Base-by-base conservation (phyloP, 1,140 invertebrate species). In the Muscidifurax raptorellus region DNA sequence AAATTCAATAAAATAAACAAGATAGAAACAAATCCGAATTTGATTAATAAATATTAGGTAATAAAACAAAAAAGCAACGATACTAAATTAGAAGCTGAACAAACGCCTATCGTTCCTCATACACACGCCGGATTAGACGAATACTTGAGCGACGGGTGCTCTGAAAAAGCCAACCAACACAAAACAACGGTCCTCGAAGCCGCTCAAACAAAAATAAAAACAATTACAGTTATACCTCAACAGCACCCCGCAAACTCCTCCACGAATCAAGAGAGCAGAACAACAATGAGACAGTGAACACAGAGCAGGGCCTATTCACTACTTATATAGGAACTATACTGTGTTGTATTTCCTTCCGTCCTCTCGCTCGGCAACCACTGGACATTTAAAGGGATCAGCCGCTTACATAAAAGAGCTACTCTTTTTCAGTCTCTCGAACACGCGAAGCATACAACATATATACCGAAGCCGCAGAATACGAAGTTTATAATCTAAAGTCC, bases 381-480 rank as follows among this genome's bases (percentile, higher is more conserved):
- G 78, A 13, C 32, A 71, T 80, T 80, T 69, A 80, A 80, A 80
- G 25, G 78, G 32, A 80, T 80, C 32, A 80, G 78, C 36, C 64
- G 64, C 47, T 80, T 80, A 80, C 30, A 80, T 80, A 80, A 80
- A 80, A 40, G 66, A 25, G 30, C 52, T n/a, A 18, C 47, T 18
- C 47, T 52, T 13, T 7, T 18, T n/a, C 15, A 4, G 22, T 59
- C 2, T 59, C 52, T 59, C 52, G 52, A 13, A 47, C 44, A 18
- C 12, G 10, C 44, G 13, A 47, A 15, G 4, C 15, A 47, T 59
- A 59, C 22, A 59, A 22, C 18, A 22, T n/a, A 59, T 7, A n/a
- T 18, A 59, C 27, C 32, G 76, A 78, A 78, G 77, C 22, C 32
- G n/a, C 22, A 79, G 64, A 32, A 64, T n/a, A 77, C 27, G 7